Evolutionary conservation across 2,113 vertebrate genomes (phyloP).

Genomic region (Hypocryptadius cinnamomeus): DNA sequence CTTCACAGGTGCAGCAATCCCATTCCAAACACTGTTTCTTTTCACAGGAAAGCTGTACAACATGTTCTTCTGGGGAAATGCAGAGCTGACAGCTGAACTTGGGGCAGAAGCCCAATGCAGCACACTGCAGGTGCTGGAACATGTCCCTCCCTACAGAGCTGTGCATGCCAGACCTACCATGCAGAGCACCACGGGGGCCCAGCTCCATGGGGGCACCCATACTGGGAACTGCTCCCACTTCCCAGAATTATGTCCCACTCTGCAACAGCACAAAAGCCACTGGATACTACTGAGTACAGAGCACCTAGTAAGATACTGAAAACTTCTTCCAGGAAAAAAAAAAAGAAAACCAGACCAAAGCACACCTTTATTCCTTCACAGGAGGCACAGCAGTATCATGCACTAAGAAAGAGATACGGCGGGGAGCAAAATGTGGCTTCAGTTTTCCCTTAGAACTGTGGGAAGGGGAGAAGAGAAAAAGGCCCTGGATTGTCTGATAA

Average conservation of each 20-base stretch:
- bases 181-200: background rate
- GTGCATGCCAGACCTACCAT: background rate
- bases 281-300: background rate
- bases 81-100: background rate
- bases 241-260: background rate
- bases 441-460: background rate
- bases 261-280: background rate
- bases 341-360: background rate
- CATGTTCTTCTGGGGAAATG: background rate
- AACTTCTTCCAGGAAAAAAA: background rate
- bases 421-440: background rate
- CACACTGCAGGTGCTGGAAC: background rate
- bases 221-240: background rate
- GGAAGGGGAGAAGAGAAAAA: background rate
- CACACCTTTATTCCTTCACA: background rate
- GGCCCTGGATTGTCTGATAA: background rate
- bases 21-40: background rate
- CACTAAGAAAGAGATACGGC: background rate
- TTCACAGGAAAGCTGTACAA: background rate
- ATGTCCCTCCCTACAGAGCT: fast-evolving
- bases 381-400: fast-evolving
- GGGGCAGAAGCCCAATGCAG: background rate
- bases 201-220: background rate
- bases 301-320: background rate
- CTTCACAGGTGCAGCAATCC: background rate